Percentiles rank a stretch among this genome's conserved stretches.
Evolutionary conservation across 2,113 vertebrate genomes (phyloP).

Genomic region (Oenanthe melanoleuca): DNA sequence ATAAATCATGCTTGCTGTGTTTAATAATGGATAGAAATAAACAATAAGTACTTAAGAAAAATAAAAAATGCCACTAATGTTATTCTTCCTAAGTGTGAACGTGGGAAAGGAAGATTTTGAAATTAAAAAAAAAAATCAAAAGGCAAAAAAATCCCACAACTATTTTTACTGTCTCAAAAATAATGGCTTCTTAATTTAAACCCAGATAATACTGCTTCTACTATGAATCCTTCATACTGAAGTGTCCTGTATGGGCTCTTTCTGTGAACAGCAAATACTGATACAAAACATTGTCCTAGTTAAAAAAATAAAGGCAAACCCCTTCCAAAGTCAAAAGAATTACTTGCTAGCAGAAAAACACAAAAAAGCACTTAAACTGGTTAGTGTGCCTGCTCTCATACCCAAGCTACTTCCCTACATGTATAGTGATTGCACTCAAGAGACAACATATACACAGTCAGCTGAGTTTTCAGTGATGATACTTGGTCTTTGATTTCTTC

Average conservation of each 20-base stretch:
- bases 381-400: not conserved
- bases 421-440: not conserved
- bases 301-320: not conserved
- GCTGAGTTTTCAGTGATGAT: not conserved
- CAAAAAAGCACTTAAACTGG: not conserved
- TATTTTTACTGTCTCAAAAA: not conserved
- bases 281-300: not conserved
- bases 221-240: not conserved
- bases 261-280: not conserved
- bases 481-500: not conserved
- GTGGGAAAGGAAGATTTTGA: not conserved
- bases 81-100: not conserved
- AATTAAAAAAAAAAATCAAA: not conserved
- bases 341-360: not conserved
- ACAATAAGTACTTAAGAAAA: not conserved
- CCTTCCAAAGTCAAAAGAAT: not conserved
- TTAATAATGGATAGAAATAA: not conserved
- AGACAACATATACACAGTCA: not conserved
- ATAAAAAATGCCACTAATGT: fast-evolving
- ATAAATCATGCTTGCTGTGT: not conserved
- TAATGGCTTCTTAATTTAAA: not conserved
- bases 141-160: not conserved
- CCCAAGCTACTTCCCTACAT: not conserved
- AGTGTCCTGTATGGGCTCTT: not conserved
- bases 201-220: not conserved